Evolutionary conservation across 2,797 vertebrate genomes (phyloP).

Genomic region (Neosilurus hyrtlii): DNA sequence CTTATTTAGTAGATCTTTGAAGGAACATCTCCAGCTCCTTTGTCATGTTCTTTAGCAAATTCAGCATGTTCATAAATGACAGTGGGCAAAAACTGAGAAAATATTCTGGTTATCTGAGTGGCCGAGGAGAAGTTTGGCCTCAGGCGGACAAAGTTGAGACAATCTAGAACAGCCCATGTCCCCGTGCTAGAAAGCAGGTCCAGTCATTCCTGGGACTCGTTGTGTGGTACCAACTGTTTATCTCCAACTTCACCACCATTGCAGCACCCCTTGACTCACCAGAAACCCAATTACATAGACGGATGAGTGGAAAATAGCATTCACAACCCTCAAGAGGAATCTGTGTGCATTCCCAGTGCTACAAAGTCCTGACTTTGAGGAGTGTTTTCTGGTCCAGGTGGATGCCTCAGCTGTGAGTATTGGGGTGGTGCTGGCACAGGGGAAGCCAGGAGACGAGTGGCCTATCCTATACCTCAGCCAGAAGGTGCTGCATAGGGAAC

Average conservation of each 20-base stretch:
- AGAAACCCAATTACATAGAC: background rate
- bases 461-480: background rate
- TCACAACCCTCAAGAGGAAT: background rate
- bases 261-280: background rate
- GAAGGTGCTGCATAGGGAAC: background rate
- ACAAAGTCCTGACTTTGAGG: background rate
- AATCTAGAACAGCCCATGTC: rapidly evolving
- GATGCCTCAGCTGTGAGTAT: background rate
- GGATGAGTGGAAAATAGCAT: background rate
- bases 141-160: background rate
- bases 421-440: background rate
- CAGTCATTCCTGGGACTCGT: too few relatives aligned
- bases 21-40: background rate
- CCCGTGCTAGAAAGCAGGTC: background rate
- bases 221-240: background rate
- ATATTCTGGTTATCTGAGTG: background rate
- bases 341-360: background rate
- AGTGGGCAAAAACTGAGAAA: background rate
- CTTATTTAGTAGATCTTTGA: background rate
- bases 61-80: background rate
- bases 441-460: background rate
- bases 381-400: background rate
- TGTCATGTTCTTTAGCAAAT: background rate
- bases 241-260: background rate
- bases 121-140: background rate